phyloP scores from a whole-genome alignment of 2,797 vertebrate species.

The Ptychadena robeensis region DNA sequence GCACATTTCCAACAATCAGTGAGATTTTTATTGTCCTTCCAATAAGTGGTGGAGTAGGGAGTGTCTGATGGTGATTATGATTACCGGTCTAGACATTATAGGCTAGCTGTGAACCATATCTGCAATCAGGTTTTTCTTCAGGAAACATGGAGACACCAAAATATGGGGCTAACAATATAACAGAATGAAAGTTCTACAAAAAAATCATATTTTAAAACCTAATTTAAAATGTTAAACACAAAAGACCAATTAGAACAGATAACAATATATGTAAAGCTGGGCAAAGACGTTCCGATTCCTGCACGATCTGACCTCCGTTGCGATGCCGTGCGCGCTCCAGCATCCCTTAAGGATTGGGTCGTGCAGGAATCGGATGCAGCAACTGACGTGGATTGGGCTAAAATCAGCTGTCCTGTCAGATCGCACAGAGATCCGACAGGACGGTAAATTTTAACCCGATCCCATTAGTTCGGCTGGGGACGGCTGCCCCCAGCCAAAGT shows the following conservation, averaged over 20 bases:
- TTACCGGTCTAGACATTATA: constrained; percentile 17
- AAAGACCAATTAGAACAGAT: neutral
- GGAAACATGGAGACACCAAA: neutral
- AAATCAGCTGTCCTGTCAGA: too few relatives aligned
- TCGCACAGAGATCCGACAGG: too few relatives aligned
- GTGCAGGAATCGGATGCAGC: too few relatives aligned
- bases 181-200: neutral
- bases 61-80: constrained; percentile 44
- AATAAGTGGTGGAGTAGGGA: neutral
- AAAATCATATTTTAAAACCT: neutral
- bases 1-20: constrained; percentile 1
- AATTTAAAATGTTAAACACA: neutral
- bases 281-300: too few relatives aligned
- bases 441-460: too few relatives aligned
- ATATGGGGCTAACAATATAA: neutral
- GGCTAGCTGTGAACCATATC: neutral
- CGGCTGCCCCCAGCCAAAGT: too few relatives aligned
- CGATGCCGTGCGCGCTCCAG: too few relatives aligned
- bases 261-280: too few relatives aligned
- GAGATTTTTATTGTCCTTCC: neutral
- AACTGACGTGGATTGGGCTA: too few relatives aligned
- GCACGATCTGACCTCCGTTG: too few relatives aligned
- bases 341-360: too few relatives aligned
- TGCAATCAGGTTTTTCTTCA: constrained; percentile 19
- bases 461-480: too few relatives aligned